Conservation (phyloP, 1,140 invertebrate species). For the Antheraea pernyi region DNA sequence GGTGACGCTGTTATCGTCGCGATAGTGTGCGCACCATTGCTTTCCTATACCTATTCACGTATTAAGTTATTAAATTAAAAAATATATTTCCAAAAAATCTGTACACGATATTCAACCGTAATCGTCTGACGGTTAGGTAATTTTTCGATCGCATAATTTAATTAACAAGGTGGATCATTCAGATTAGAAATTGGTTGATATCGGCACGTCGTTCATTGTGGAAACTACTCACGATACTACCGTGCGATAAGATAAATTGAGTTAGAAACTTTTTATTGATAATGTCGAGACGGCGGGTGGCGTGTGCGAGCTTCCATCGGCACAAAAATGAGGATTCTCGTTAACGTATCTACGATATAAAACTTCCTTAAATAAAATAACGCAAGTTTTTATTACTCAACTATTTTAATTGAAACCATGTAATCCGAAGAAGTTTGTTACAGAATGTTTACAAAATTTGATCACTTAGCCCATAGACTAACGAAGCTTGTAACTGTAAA, state of each 20-base stretch:
- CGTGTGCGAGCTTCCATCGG: conserved; percentile 25
- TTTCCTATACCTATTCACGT: conserved; percentile 70
- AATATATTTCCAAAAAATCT: conserved; percentile 46
- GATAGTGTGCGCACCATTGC: conserved; percentile 65
- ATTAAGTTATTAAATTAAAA: conserved; percentile 78
- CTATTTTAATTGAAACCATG: background rate
- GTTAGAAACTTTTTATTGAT: conserved; percentile 69
- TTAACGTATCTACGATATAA: conserved; percentile 20
- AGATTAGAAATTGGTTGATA: conserved; percentile 77
- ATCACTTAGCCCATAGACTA: too few species aligned
- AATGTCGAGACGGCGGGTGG: conserved; percentile 51
- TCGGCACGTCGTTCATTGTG: conserved; percentile 75
- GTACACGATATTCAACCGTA: conserved; percentile 47
- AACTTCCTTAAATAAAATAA: conserved; percentile 6
- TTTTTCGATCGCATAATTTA: conserved; percentile 37
- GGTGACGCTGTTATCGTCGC: conserved; percentile 55
- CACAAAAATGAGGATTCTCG: conserved; percentile 27
- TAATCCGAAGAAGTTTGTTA: background rate
- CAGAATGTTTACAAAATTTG: background rate
- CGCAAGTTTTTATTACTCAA: background rate
- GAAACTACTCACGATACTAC: conserved; percentile 74
- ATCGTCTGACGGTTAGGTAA: conserved; percentile 17
- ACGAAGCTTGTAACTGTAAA: too few species aligned
- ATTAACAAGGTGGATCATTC: conserved; percentile 74
- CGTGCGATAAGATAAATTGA: conserved; percentile 73